phyloP scores from a whole-genome alignment of 1,140 invertebrate species.

The Tetragnatha versicolor region DNA sequence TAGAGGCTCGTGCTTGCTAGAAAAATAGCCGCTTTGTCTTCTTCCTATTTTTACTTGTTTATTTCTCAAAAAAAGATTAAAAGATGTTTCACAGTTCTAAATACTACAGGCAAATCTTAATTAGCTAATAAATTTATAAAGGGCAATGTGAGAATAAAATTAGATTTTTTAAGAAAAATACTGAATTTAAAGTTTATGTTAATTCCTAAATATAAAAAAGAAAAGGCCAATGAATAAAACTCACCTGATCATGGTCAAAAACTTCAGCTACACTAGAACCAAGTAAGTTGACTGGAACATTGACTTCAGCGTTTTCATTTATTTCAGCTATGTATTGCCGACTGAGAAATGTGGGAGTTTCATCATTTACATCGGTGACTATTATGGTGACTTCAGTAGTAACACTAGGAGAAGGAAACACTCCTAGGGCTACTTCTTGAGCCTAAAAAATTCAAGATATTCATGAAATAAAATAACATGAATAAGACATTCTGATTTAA shows the following conservation, averaged over 20 bases:
- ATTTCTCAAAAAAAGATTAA: too few species aligned
- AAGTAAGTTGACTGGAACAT: slow-evolving; percentile 87
- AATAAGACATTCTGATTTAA: too few species aligned
- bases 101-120: too few species aligned
- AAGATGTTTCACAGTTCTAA: not conserved
- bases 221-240: not conserved
- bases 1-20: too few species aligned
- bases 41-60: too few species aligned
- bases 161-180: not conserved
- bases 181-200: not conserved
- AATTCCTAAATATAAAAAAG: not conserved
- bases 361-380: slow-evolving; percentile 93
- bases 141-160: too few species aligned
- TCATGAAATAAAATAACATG: too few species aligned
- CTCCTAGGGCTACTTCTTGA: slow-evolving; percentile 71
- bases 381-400: slow-evolving; percentile 91
- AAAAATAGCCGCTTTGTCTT: too few species aligned
- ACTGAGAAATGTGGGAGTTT: slow-evolving; percentile 84
- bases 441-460: too few species aligned
- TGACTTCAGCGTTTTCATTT: slow-evolving; percentile 88
- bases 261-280: slow-evolving; percentile 83
- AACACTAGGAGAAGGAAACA: slow-evolving; percentile 75
- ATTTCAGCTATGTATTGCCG: slow-evolving; percentile 84
- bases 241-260: slow-evolving; percentile 88
- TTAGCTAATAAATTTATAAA: too few species aligned